Evolutionary conservation across 2,888 invertebrate genomes (phyloP).

Genomic region (Salpingus planirostris): DNA sequence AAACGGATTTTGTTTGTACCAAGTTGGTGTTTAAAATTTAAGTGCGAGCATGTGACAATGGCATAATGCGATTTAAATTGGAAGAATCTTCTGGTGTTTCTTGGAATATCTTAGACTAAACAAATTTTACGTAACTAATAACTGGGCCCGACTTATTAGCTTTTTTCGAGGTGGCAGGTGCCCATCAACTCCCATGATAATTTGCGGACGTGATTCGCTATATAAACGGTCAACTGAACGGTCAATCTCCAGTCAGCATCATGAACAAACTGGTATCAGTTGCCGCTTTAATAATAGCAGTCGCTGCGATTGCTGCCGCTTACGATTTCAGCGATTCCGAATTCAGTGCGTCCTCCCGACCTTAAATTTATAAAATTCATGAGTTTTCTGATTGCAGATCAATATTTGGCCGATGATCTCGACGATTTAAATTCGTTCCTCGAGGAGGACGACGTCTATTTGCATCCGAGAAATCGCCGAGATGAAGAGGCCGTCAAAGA

Average conservation of each 20-base stretch:
- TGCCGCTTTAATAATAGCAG: conserved; percentile 8
- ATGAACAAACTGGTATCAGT: conserved; percentile 11
- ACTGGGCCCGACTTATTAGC: too few relatives aligned
- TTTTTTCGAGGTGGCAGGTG: too few relatives aligned
- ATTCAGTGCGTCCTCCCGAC: conserved; percentile 30
- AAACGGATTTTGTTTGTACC: too few relatives aligned
- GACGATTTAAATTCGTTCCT: conserved; percentile 21
- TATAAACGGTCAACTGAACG: conserved; percentile 9
- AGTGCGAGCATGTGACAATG: too few relatives aligned
- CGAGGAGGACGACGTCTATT: conserved; percentile 7
- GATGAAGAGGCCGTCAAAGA: conserved; percentile 27
- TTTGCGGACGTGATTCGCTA: conserved; percentile 5
- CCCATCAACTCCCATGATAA: too few relatives aligned
- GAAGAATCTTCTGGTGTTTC: too few relatives aligned
- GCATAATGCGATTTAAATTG: too few relatives aligned
- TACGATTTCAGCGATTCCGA: conserved; percentile 34
- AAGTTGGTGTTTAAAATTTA: too few relatives aligned
- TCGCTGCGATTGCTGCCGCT: conserved; percentile 13
- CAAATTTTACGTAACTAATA: too few relatives aligned
- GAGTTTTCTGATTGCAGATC: conserved; percentile 23
- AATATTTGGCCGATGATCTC: conserved; percentile 28
- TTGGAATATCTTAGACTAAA: too few relatives aligned
- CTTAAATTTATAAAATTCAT: conserved; percentile 4
- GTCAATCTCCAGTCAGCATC: conserved; percentile 9
- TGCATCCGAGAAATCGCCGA: conserved; percentile 21